A percentile compares a stretch with the other conserved stretches of the same genome.
Conservation (phyloP, 2,113 vertebrate genomes). For the Labeo rohita region DNA sequence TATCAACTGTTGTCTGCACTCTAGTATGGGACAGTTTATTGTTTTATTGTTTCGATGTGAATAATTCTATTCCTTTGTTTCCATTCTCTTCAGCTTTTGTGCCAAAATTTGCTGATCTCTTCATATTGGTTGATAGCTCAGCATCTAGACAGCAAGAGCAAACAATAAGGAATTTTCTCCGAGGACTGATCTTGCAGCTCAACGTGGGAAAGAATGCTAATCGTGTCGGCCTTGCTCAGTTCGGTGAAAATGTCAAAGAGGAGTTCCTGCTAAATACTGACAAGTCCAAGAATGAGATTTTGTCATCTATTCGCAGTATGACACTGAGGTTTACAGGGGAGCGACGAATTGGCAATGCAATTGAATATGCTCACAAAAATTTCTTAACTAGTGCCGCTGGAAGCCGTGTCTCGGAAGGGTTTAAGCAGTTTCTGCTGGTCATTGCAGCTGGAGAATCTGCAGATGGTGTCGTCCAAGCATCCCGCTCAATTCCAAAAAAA, state of each 20-base stretch:
- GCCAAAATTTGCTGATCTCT: conserved; percentile 79
- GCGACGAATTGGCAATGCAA: conserved; percentile 65
- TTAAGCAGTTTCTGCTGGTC: conserved; percentile 75
- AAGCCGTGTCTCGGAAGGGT: conserved; percentile 71
- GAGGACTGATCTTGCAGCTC: conserved; percentile 66
- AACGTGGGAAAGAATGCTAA: conserved; percentile 70
- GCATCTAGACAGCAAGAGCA: conserved; percentile 58
- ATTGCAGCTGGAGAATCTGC: conserved; percentile 75
- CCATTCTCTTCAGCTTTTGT: conserved; percentile 65
- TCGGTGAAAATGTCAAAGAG: conserved; percentile 58
- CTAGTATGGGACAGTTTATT: not conserved
- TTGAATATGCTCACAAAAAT: conserved; percentile 65
- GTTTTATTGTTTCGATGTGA: not conserved
- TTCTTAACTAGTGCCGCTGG: conserved; percentile 74
- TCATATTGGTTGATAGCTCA: conserved; percentile 81
- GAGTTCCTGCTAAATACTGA: conserved; percentile 78
- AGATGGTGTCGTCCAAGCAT: conserved; percentile 62
- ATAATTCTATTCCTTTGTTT: not conserved
- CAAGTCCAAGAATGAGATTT: conserved; percentile 66
- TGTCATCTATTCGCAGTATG: conserved; percentile 58
- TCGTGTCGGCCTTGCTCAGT: conserved; percentile 81
- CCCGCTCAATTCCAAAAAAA: conserved; percentile 72
- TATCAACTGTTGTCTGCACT: not conserved
- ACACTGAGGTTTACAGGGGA: conserved; percentile 52
- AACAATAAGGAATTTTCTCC: conserved; percentile 63